phyloP scores from a whole-genome alignment of 2,888 invertebrate species.

The Watsonalla binaria region DNA sequence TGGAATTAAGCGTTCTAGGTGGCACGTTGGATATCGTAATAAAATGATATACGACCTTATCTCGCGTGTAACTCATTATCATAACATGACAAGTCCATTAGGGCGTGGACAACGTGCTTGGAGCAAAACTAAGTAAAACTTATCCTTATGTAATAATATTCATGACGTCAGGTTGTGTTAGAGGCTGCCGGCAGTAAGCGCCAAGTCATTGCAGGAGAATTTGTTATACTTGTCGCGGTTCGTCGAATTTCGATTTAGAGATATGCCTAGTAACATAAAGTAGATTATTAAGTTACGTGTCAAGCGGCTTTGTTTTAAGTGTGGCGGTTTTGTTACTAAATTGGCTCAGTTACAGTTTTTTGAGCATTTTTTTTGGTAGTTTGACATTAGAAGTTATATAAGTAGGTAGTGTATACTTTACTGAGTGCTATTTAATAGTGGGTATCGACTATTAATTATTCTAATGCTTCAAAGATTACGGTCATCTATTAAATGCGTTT shows the following conservation, averaged over 20 bases:
- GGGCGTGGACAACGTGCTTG: constrained; percentile 20
- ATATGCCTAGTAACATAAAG: constrained; percentile 35
- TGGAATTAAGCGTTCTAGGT: constrained; percentile 46
- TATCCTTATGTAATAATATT: constrained; percentile 37
- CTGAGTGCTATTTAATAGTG: no score
- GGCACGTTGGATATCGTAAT: constrained; percentile 40
- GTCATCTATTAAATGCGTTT: no score
- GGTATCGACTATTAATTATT: no score
- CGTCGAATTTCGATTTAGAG: constrained; percentile 48
- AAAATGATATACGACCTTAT: constrained; percentile 67
- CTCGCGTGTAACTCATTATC: constrained; percentile 60
- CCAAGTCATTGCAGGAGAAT: constrained; percentile 53
- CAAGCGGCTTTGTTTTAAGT: constrained; percentile 5
- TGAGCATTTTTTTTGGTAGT: background rate
- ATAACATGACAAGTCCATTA: constrained; percentile 79
- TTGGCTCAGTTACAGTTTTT: background rate
- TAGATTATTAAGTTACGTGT: constrained; percentile 28
- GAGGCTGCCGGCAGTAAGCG: constrained; percentile 26
- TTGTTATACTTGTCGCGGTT: constrained; percentile 48
- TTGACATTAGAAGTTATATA: no score
- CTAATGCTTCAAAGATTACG: no score
- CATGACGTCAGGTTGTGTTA: constrained; percentile 35
- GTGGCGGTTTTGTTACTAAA: background rate
- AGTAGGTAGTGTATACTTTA: no score
- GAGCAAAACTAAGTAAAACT: constrained; percentile 35